A percentile compares a stretch with the other conserved stretches of the same genome.
Evolutionary conservation across 2,797 vertebrate genomes (phyloP).

Genomic region (Galagoides demidoff): DNA sequence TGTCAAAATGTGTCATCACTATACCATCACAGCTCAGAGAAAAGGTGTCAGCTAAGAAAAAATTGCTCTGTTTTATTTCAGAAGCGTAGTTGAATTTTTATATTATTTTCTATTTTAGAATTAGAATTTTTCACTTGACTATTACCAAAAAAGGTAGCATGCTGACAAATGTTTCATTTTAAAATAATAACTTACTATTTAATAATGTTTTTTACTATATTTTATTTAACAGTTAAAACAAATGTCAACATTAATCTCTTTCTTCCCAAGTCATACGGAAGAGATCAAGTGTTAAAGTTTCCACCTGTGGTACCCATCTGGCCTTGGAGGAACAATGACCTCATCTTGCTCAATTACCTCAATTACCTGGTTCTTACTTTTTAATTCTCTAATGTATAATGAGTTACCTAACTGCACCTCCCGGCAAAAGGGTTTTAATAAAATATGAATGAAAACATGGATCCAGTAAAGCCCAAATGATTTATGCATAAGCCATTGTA

Average conservation of each 20-base stretch:
- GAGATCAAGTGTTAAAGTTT: background rate
- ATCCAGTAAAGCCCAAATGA: constrained; percentile 44
- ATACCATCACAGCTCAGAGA: background rate
- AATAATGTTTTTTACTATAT: constrained; percentile 33
- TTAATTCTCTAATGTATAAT: constrained; percentile 54
- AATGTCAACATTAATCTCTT: constrained; percentile 51
- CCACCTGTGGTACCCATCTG: constrained; percentile 54
- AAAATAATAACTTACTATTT: constrained; percentile 14
- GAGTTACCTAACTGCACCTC: constrained; percentile 45
- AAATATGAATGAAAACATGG: constrained; percentile 64
- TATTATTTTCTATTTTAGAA: constrained; percentile 53
- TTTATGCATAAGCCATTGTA: constrained; percentile 54
- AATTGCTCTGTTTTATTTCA: constrained; percentile 21
- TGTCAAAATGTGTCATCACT: constrained; percentile 4
- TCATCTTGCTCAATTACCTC: constrained; percentile 58
- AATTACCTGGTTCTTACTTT: constrained; percentile 31
- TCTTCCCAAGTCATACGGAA: constrained; percentile 58
- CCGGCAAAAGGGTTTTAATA: constrained; percentile 63
- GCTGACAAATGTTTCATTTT: constrained; percentile 43
- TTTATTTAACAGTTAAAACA: constrained; percentile 55
- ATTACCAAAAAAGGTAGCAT: constrained; percentile 11
- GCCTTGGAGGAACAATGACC: constrained; percentile 19
- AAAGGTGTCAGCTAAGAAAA: background rate
- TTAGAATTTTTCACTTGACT: constrained; percentile 48
- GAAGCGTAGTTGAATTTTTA: constrained; percentile 24